Evolutionary conservation across 2,888 invertebrate species (phyloP), one percentile per base, ranked within the genome.

Genomic region (Campaea margaritaria): DNA sequence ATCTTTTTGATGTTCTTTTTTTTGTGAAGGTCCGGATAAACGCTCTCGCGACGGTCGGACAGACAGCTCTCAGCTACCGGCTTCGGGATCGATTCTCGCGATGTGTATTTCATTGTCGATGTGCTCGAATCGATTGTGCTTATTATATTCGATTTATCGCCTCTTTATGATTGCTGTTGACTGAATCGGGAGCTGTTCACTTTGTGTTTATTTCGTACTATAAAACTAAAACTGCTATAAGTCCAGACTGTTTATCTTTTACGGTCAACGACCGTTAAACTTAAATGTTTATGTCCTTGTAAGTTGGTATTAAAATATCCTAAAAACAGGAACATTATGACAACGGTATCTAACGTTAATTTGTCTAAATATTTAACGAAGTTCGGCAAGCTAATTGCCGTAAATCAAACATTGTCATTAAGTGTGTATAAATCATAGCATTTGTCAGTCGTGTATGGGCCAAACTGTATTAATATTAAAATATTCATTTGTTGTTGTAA

Each of bases 51-150:
- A 71, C 70, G 74, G 74, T 58, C 56, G 52, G 73, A 70, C 79
- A 76, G 85, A 85, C 87, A 84, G 85, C 73, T 79, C 72, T 70
- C 71, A 65, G 87, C 87, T 87, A 86, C 87, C 80, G 87, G 83
- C 73, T 78, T 86, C 81, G 28, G 43, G 47, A 55, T 54, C 43
- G 43, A 42, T 38, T 53, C 57, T 60, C 21, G 42, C 7, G 31
- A 16, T 36, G 34, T 49, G 28, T 52, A 43, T 53, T 62, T 39
- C 16, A 12, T 21, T 21, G 3, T 21, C 21, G 5, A 21, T 21
- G 21, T 21, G 21, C 21, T 21, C 5, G 21, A 21, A 21, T 21
- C 21, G 21, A 21, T 54, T 51, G 28, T 42, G 15, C 34, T 45
- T 49, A 49, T 60, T 56, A 51, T 48, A 44, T 27, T 43, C 62